Percentiles rank a stretch among this genome's conserved stretches.
These are phyloP conservation scores for Peromyscus attwateri DNA, from an alignment of 2,797 vertebrate species.

Conservation along the genomic window DNA sequence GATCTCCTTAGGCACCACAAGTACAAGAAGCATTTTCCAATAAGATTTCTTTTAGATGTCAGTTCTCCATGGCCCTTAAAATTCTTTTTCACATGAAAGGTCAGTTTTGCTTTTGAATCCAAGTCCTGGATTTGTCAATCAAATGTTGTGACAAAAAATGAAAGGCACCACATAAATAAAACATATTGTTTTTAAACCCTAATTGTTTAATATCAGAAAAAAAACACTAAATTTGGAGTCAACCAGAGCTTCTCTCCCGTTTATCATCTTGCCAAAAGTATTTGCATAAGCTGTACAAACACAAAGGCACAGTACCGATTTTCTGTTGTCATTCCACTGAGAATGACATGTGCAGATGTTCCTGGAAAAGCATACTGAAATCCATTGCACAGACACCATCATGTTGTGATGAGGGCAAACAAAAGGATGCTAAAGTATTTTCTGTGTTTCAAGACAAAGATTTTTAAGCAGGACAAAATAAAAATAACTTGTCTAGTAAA, in stretches of 20 bases:
- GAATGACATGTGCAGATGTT: neutral
- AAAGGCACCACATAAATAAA: constrained; percentile 38
- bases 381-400: neutral
- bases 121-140: constrained; percentile 2
- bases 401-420: neutral
- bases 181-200: neutral
- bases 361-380: neutral
- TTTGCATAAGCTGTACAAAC: neutral
- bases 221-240: neutral
- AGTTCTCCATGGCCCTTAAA: constrained; percentile 46
- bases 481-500: neutral
- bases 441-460: neutral
- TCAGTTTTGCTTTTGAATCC: constrained; percentile 60
- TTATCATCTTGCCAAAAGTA: neutral
- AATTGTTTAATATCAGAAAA: neutral
- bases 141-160: neutral
- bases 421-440: neutral
- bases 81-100: constrained; percentile 22
- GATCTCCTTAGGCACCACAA: constrained; percentile 57
- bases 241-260: neutral
- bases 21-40: constrained; percentile 62
- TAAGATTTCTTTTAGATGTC: constrained; percentile 57
- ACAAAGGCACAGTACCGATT: neutral
- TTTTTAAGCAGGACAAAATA: neutral
- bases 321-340: neutral